Evolutionary conservation across 2,888 invertebrate species (phyloP).

Genomic region (Hirtodrosophila alboralis): DNA sequence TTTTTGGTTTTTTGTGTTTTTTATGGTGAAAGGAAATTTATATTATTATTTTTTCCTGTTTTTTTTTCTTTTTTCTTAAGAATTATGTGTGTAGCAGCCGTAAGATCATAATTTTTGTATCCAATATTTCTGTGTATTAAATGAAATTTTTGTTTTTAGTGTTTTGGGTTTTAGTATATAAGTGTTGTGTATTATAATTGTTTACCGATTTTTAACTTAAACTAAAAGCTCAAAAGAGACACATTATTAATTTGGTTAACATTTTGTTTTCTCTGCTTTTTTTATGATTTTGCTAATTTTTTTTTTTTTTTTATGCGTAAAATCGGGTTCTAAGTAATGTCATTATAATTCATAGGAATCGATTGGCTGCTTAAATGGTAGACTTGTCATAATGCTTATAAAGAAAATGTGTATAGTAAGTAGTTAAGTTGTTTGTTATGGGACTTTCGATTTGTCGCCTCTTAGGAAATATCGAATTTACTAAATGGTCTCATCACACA

Average conservation of each 20-base stretch:
- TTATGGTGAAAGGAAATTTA: no score
- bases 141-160: constrained; percentile 20
- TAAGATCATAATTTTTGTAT: constrained; percentile 31
- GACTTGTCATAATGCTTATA: constrained; percentile 43
- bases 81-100: constrained; percentile 38
- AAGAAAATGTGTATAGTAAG: constrained; percentile 11
- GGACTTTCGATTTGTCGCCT: constrained; percentile 24
- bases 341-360: constrained; percentile 17
- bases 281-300: constrained; percentile 2
- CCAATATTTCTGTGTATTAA: constrained; percentile 40
- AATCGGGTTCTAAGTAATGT: constrained; percentile 46
- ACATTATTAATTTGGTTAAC: constrained; percentile 25
- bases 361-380: constrained; percentile 32
- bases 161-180: constrained; percentile 7
- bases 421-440: constrained; percentile 6
- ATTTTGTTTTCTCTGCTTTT: constrained; percentile 1
- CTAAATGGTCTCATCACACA: constrained; percentile 34
- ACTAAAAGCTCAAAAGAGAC: constrained; percentile 30
- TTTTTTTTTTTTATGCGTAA: constrained; percentile 23
- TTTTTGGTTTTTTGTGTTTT: constrained; percentile 18
- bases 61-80: constrained; percentile 27
- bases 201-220: constrained; percentile 47
- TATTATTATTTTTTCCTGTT: no score
- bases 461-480: constrained; percentile 36
- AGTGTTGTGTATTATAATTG: constrained; percentile 10